Evolutionary conservation across 2,113 vertebrate genomes (phyloP).

Genomic region (Parus major): DNA sequence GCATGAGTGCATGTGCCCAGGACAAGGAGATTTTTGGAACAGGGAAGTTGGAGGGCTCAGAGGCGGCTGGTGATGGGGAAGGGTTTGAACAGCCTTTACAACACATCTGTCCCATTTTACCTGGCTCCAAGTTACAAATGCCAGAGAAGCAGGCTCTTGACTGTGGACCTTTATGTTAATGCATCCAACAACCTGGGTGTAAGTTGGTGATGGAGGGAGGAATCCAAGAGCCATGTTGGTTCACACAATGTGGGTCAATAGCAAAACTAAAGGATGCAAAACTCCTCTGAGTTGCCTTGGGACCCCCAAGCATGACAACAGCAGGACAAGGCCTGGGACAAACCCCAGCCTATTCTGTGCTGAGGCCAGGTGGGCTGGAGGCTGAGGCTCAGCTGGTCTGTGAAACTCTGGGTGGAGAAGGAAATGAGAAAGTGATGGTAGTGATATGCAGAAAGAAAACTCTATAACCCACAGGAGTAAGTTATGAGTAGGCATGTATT

Average conservation of each 20-base stretch:
- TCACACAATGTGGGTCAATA: accelerated
- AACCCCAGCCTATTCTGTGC: background rate
- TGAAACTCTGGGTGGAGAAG: background rate
- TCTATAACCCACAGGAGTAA: too few species aligned
- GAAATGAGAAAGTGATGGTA: background rate
- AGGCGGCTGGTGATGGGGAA: accelerated
- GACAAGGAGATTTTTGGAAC: background rate
- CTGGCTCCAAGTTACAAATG: background rate
- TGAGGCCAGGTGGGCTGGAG: too few species aligned
- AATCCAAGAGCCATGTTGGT: accelerated
- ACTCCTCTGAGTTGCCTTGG: background rate
- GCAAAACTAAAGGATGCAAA: background rate
- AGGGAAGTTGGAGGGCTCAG: background rate
- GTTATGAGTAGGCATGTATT: too few species aligned
- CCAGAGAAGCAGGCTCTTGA: background rate
- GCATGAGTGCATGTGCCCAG: accelerated
- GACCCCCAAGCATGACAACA: too few species aligned
- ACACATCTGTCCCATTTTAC: background rate
- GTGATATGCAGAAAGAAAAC: too few species aligned
- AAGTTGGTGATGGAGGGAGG: background rate
- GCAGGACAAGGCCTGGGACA: background rate
- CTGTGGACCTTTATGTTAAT: background rate
- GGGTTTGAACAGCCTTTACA: background rate
- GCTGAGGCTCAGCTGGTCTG: background rate
- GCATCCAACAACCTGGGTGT: too few species aligned